Base-by-base conservation (phyloP, 92 coral and sea anemone species). In the Paragorgia papillata region DNA sequence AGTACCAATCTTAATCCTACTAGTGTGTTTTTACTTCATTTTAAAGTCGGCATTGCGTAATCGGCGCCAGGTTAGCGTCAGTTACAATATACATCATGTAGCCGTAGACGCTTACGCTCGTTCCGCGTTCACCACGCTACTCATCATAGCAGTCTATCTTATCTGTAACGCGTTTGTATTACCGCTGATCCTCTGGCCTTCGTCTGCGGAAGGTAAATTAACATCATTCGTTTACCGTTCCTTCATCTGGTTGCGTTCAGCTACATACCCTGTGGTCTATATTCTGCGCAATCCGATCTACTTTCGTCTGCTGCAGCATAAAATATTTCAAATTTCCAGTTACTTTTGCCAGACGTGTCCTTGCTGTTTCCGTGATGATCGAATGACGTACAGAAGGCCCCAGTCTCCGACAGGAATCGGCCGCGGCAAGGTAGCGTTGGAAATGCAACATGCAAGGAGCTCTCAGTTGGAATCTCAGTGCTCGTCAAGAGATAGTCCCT, bases 81-180 rank as follows among this genome's bases (percentile, higher is more conserved):
- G 86, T 39, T 71, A 71, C 22, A 71, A 71, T 19, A 71, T 71
- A 14, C 80, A 80, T 40, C 83, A 75, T 17, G 81, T 78, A 3
- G 83, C 89, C 3, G 94, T 85, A 0, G 90, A 88, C 27, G 88
- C 94, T 0, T 89, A 89, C 29, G 84, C 88, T 3, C 78, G 79
- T 51, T 86, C 90, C 0, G 90, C 94, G 2, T 89, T 79, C 34
- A 89, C 94, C 12, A 89, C 94, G 4, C 58, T 89, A 32, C 69
- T 86, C 8, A 89, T 89, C 46, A 86, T 86, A 21, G 35, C 83
- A 18, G 90, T 89, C 56, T 89, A 89, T 46, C 80, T 89, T 20
- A 87, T 89, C 28, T 89, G 94, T 59, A 71, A 71, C 24, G 78
- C 64, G 0, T 71, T 71, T 21, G 82, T 89, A 18, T 41, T 75